Evolutionary conservation across 1,140 invertebrate species (phyloP), one percentile per base, ranked within the genome.

Genomic region (Cryptotermes secundus): DNA sequence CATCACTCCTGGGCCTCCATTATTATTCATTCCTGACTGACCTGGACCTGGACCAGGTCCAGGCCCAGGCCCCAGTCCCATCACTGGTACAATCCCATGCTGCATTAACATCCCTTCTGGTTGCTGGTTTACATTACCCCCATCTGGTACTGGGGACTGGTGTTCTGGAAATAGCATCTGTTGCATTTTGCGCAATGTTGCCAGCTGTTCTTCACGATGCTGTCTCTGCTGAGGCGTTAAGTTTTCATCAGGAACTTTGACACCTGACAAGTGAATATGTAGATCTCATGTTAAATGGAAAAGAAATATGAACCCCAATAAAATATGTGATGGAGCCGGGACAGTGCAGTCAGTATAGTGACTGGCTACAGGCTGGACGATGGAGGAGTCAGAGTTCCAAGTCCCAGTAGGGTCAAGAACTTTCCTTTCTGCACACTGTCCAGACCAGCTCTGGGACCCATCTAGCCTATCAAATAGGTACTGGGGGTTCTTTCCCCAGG

Each of bases 231-330:
- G 96, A 36, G 97, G 97, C 83, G 98, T 99, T 86, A 99, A 91
- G 90, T 99, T 98, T 91, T 99, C 97, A 91, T 99, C 97, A 85
- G 97, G 97, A 87, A 98, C 95, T 93, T 97, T 97, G 22, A 97
- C 95, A 87, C 95, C 95, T 91, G 93, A 92, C 72, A 94, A 81
- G 31, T 80, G 26, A 84, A 81, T 34, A 59, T 22, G 59, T 24
- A 83, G 65, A 35, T 12, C 14, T 83, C 65, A 59, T 35, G 31
- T 31, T 80, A 9, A 49, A 1, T 49, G 19, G 16, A 49, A 19
- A 14, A 3, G 19, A 49, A 49, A 19, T 49, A 42, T 42, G 38
- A 42, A 42, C n/a, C n/a, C n/a, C n/a, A n/a, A n/a, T n/a, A n/a
- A n/a, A n/a, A n/a, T n/a, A n/a, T n/a, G n/a, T n/a, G n/a, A n/a